A percentile compares a stretch with the other conserved stretches of the same genome.
Conservation (phyloP, 2,888 invertebrate genomes). For the Atethmia centrago region DNA sequence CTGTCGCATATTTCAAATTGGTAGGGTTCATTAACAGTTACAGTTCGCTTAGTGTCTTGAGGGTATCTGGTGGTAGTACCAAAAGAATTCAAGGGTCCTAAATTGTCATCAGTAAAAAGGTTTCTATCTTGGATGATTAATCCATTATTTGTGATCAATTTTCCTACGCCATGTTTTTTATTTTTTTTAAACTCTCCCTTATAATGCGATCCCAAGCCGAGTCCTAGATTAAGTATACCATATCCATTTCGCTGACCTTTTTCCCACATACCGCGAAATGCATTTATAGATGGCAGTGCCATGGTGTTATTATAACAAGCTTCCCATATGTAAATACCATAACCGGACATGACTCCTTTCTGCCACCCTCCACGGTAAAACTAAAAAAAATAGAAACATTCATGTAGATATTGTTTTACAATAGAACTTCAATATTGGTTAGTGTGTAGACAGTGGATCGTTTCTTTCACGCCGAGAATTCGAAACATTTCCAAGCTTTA, state of each 20-base stretch:
- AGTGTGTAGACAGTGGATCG: background rate
- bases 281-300: conserved; percentile 87
- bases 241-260: conserved; percentile 88
- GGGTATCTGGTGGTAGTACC: conserved; percentile 45
- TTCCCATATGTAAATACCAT: conserved; percentile 91
- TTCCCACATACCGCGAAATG: conserved; percentile 90
- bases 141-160: conserved; percentile 90
- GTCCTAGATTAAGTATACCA: conserved; percentile 87
- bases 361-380: conserved; percentile 91
- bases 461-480: background rate
- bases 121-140: conserved; percentile 84
- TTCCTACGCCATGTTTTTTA: conserved; percentile 90
- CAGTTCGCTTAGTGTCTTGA: conserved; percentile 60
- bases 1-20: conserved; percentile 81
- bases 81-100: conserved; percentile 72
- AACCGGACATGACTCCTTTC: conserved; percentile 89
- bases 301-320: conserved; percentile 88
- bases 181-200: conserved; percentile 90
- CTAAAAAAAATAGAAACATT: conserved; percentile 73
- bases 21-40: conserved; percentile 67
- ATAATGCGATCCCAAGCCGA: conserved; percentile 89
- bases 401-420: background rate
- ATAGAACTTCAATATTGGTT: background rate
- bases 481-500: background rate
- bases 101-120: conserved; percentile 89